Conservation (phyloP, 2,888 invertebrate genomes). For the Phlogophora meticulosa region DNA sequence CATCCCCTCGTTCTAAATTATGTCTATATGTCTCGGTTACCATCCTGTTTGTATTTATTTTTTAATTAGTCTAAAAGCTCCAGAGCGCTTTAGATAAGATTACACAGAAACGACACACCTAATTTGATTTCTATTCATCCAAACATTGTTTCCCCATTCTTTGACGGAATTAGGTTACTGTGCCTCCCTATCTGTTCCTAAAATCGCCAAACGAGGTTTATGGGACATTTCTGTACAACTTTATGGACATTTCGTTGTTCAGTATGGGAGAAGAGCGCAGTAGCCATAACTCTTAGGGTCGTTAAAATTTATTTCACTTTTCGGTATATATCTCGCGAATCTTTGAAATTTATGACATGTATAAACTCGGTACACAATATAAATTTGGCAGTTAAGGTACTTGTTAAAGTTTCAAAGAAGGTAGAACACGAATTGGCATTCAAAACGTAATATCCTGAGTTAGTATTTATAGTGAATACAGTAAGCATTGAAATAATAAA, state of each 20-base stretch:
- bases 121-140: conserved; percentile 58
- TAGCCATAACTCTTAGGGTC: conserved; percentile 66
- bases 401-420: conserved; percentile 10
- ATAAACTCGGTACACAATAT: conserved; percentile 44
- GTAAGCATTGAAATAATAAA: neutral
- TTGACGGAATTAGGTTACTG: conserved; percentile 71
- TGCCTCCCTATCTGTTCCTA: conserved; percentile 65
- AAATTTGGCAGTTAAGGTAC: conserved; percentile 36
- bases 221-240: conserved; percentile 65
- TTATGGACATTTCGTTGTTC: conserved; percentile 63
- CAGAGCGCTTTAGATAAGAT: conserved; percentile 41
- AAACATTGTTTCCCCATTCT: conserved; percentile 53
- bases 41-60: conserved; percentile 34
- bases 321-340: conserved; percentile 59
- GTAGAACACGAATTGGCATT: conserved; percentile 14
- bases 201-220: conserved; percentile 72
- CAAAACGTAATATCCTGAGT: conserved; percentile 6
- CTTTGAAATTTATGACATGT: conserved; percentile 65
- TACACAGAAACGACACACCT: conserved; percentile 45
- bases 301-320: conserved; percentile 70
- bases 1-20: neutral
- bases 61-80: conserved; percentile 59
- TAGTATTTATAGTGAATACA: neutral
- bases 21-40: neutral
- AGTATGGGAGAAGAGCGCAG: conserved; percentile 62